Evolutionary conservation across 2,113 vertebrate genomes (phyloP), one percentile per base, ranked within the genome.

Genomic region (Zapus hudsonius): DNA sequence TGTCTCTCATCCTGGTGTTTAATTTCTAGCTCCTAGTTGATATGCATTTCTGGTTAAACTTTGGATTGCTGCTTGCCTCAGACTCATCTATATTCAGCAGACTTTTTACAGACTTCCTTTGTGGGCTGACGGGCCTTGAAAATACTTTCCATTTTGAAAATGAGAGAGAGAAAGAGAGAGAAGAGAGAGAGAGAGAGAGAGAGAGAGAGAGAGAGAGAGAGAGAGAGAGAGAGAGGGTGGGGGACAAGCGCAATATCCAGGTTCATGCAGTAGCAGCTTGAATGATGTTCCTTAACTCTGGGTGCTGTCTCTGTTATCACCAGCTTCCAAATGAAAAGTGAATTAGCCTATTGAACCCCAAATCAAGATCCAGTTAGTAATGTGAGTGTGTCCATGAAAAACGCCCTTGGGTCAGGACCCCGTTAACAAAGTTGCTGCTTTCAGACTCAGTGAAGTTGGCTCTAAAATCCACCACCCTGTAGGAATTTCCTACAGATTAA

Each of bases 391-490:
- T 57, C 17, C 42, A 78, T 63, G 75, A 75, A 95, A 88, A 55
- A n/a, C 7, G 9, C 7, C 33, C 40, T 74, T 74, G 44, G n/a
- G 36, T 89, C 44, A 52, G 52, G 29, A 27, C 57, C 61, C 64
- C 13, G 72, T 81, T 93, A 90, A 89, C 57, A 85, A 80, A 67
- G 64, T 75, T 92, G 74, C 72, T 90, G 66, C 78, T 88, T 95
- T 93, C 90, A 86, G 36, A 89, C 29, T 79, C 82, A 95, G 93
- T 95, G 44, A 92, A 1, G 0, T 36, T 84, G 83, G 47, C 91
- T 93, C 47, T 90, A 52, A 96, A 91, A 88, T n/a, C n/a, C 16
- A 1, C 80, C 29, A 36, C 38, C 89, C 38, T 5, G 12, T 25
- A 89, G 33, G 44, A 92, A 90, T 95, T 92, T 80, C 29, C 2